phyloP scores from a whole-genome alignment of 2,888 invertebrate species.

The Aphidius colemani region DNA sequence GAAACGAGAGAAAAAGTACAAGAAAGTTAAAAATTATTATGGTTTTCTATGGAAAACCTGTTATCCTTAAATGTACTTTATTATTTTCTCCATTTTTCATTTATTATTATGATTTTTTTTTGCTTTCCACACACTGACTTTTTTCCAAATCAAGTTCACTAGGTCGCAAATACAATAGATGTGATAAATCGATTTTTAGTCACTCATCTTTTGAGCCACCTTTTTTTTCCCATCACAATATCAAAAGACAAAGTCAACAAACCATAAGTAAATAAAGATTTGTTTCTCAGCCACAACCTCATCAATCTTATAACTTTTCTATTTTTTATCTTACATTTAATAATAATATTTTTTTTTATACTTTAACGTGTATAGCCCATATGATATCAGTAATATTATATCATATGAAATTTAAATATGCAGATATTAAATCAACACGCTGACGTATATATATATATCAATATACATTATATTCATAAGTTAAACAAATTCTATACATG shows the following conservation, averaged over 20 bases:
- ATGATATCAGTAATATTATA: no score
- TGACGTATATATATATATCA: no score
- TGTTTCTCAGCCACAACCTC: background rate
- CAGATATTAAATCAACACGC: no score
- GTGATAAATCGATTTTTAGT: constrained; percentile 18
- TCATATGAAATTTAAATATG: no score
- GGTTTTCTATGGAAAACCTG: background rate
- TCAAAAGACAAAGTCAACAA: background rate
- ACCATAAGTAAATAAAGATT: background rate
- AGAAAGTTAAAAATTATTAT: background rate
- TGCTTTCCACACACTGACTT: background rate
- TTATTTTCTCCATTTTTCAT: background rate
- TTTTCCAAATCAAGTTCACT: background rate
- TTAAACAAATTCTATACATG: no score
- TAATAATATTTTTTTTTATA: no score
- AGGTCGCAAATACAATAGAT: constrained; percentile 1
- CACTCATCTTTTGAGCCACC: background rate
- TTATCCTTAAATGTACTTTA: background rate
- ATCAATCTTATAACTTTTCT: background rate
- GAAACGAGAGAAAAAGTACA: no score
- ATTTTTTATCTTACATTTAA: background rate
- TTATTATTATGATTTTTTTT: background rate
- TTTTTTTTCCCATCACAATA: background rate
- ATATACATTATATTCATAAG: no score
- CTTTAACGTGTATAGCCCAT: no score